phyloP scores from a whole-genome alignment of 2,888 invertebrate genomes.

The Biston betularia region DNA sequence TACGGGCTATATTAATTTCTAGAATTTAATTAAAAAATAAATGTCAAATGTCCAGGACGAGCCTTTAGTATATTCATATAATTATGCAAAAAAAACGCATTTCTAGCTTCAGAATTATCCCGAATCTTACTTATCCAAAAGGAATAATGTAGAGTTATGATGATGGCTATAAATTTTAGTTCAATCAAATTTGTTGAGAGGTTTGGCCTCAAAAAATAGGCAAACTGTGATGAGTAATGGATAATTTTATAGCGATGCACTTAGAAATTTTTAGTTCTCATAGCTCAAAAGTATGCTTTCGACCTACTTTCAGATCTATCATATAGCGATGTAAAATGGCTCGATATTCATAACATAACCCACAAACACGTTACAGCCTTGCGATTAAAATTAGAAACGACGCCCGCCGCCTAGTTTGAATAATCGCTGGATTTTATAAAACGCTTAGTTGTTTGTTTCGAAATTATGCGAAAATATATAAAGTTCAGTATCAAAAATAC shows the following conservation, averaged over 20 bases:
- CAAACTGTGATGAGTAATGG: constrained; percentile 1
- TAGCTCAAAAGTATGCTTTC: constrained; percentile 29
- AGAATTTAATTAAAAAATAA: too few relatives aligned
- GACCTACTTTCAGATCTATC: constrained; percentile 58
- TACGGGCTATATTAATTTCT: too few relatives aligned
- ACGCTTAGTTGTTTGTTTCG: constrained; percentile 3
- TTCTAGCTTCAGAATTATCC: too few relatives aligned
- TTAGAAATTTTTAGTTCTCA: constrained; percentile 8
- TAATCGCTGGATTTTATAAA: constrained; percentile 25
- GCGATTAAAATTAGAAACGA: constrained; percentile 69
- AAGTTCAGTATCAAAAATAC: too few relatives aligned
- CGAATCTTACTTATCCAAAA: too few relatives aligned
- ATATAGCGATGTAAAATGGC: constrained; percentile 67
- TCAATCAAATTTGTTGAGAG: not conserved
- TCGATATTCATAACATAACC: constrained; percentile 78
- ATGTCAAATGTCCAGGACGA: too few relatives aligned
- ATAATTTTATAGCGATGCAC: constrained; percentile 6
- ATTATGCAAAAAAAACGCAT: too few relatives aligned
- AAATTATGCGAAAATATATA: not conserved
- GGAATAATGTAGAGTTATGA: not conserved
- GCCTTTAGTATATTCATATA: too few relatives aligned
- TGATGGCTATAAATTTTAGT: not conserved
- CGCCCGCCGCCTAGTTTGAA: constrained; percentile 36
- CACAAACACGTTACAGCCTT: constrained; percentile 67
- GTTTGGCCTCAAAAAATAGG: constrained; percentile 9